A percentile compares a stretch with the other conserved stretches of the same genome.
Evolutionary conservation across 2,113 vertebrate genomes (phyloP).

Genomic region (Oryctolagus cuniculus): mOryCun1.1 NC_091434.1:177636501-177637000

Average conservation of each 20-base stretch:
- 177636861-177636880: background rate
- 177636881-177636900: background rate
- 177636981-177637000: background rate
- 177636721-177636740: accelerated
- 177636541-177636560: background rate
- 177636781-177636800: background rate
- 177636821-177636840: accelerated
- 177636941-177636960: background rate
- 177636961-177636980: background rate
- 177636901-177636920: background rate
- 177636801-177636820: background rate
- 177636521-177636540: background rate
- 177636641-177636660: background rate
- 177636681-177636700: background rate
- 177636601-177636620: background rate
- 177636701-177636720: background rate
- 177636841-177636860: background rate
- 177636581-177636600: background rate
- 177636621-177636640: background rate
- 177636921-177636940: background rate
- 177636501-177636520: background rate
- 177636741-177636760: background rate
- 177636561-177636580: background rate
- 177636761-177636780: accelerated
- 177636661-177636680: background rate